Conservation (phyloP, 2,113 vertebrate species). For the Hemiscyllium ocellatum region DNA sequence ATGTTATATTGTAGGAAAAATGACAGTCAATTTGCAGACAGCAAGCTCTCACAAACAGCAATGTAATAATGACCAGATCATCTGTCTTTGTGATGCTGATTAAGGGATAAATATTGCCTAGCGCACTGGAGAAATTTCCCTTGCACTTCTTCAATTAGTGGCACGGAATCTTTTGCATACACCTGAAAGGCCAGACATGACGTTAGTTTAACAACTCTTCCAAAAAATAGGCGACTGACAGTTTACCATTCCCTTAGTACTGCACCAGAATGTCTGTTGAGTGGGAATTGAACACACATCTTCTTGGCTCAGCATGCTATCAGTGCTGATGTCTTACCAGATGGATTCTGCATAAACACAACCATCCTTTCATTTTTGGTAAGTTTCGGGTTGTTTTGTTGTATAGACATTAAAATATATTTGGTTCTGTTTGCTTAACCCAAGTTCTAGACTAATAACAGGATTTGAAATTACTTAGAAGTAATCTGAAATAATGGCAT, state of each 20-base stretch:
- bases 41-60: neutral
- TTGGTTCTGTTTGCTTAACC: neutral
- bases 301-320: neutral
- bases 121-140: neutral
- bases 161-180: neutral
- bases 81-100: neutral
- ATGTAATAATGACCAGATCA: neutral
- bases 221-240: neutral
- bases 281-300: neutral
- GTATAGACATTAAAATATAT: too few species aligned
- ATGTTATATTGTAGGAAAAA: neutral
- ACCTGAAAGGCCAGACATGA: neutral
- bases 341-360: neutral
- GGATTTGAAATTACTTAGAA: neutral
- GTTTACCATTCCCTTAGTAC: neutral
- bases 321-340: neutral
- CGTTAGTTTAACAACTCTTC: neutral
- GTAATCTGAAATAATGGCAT: neutral
- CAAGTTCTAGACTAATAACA: neutral
- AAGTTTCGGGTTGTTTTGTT: neutral
- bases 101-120: neutral
- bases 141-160: neutral
- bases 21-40: neutral
- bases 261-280: neutral
- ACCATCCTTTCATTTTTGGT: neutral